phyloP scores from a whole-genome alignment of 2,888 invertebrate genomes.

The Polietes domitor region DNA sequence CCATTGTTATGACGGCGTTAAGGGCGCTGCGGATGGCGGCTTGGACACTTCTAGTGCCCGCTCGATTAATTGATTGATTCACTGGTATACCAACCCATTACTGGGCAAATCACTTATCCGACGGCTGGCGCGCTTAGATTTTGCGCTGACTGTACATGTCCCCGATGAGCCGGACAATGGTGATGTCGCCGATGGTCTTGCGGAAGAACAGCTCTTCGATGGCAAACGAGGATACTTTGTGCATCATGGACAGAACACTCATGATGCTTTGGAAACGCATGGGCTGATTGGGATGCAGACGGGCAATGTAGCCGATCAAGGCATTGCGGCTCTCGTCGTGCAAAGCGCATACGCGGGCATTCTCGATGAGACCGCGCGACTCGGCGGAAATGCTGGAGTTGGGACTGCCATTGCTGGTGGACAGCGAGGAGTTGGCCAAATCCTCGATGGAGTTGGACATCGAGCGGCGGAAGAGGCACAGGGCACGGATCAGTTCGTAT shows the following conservation, averaged over 20 bases:
- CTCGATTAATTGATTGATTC: slow-evolving; percentile 48
- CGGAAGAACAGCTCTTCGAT: slow-evolving; percentile 94
- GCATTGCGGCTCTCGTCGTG: slow-evolving; percentile 82
- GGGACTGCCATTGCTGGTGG: slow-evolving; percentile 75
- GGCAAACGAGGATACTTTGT: slow-evolving; percentile 84
- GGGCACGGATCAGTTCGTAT: slow-evolving; percentile 91
- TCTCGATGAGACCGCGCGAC: slow-evolving; percentile 81
- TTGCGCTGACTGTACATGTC: slow-evolving; percentile 88
- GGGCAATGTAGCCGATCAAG: slow-evolving; percentile 82
- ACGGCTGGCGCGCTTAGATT: slow-evolving; percentile 69
- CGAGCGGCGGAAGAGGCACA: slow-evolving; percentile 91
- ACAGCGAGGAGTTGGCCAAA: slow-evolving; percentile 73
- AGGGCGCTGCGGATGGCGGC: too few relatives aligned
- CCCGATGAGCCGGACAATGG: slow-evolving; percentile 90
- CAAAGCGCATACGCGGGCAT: slow-evolving; percentile 85
- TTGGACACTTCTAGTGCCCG: slow-evolving; percentile 75
- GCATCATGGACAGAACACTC: slow-evolving; percentile 86
- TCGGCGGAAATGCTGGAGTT: slow-evolving; percentile 75
- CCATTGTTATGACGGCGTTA: too few relatives aligned
- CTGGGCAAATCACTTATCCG: slow-evolving; percentile 23
- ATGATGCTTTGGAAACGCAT: slow-evolving; percentile 89
- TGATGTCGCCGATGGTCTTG: slow-evolving; percentile 89
- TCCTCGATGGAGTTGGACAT: slow-evolving; percentile 79
- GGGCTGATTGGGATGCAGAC: slow-evolving; percentile 86
- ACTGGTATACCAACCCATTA: slow-evolving; percentile 23